Evolutionary conservation across 2,888 invertebrate species (phyloP).

Genomic region (Caenorhabditis wallacei): DNA sequence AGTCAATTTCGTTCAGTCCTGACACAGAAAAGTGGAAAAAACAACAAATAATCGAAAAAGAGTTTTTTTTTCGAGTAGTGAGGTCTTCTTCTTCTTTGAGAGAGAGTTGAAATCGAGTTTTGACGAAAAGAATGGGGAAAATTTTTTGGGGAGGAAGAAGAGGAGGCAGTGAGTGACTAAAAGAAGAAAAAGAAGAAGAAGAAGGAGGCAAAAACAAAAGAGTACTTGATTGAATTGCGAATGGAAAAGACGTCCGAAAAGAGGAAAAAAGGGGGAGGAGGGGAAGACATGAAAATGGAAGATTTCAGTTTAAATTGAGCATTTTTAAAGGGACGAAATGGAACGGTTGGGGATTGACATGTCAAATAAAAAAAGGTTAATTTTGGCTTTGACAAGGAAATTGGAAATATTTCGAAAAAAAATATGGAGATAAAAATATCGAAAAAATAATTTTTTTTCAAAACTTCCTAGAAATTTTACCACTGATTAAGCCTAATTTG

Average conservation of each 20-base stretch:
- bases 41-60: constrained; percentile 63
- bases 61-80: too few species aligned
- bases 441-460: too few species aligned
- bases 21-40: constrained; percentile 37
- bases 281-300: constrained; percentile 5
- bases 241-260: constrained; percentile 28
- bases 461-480: too few species aligned
- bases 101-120: constrained; percentile 49
- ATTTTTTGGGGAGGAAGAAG: not conserved
- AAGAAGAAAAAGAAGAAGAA: constrained; percentile 11
- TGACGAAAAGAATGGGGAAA: constrained; percentile 27
- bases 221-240: constrained; percentile 54
- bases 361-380: too few species aligned
- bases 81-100: constrained; percentile 3
- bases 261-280: constrained; percentile 13
- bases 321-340: too few species aligned
- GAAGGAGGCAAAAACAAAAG: constrained; percentile 52
- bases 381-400: too few species aligned
- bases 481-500: too few species aligned
- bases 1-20: constrained; percentile 53
- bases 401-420: too few species aligned
- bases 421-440: too few species aligned
- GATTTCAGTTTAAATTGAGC: too few species aligned
- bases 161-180: constrained; percentile 17
- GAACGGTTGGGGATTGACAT: too few species aligned